Conservation (phyloP, 1,140 invertebrate genomes). For the Helicoverpa armigera region DNA sequence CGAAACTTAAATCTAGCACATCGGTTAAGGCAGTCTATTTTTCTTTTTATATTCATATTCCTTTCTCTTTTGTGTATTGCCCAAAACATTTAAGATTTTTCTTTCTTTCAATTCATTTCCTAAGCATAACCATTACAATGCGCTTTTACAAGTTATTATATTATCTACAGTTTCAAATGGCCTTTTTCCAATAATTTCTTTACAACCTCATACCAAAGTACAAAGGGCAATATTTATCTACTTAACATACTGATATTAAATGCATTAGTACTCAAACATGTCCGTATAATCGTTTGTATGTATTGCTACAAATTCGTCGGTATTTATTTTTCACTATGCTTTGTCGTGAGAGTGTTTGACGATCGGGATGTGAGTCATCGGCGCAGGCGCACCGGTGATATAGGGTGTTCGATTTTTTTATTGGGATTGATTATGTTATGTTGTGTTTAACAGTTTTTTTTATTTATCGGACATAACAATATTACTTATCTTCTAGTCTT, state of each 20-base stretch:
- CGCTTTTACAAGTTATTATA: too few species aligned
- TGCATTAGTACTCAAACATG: constrained; percentile 26
- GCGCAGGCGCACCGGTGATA: constrained; percentile 69
- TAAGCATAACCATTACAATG: too few species aligned
- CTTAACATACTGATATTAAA: constrained; percentile 31
- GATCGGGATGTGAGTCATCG: constrained; percentile 74
- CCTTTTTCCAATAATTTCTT: background rate
- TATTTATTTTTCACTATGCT: constrained; percentile 75
- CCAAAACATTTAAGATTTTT: too few species aligned
- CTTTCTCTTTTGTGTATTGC: too few species aligned
- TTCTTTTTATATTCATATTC: too few species aligned
- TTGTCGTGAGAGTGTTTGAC: constrained; percentile 78
- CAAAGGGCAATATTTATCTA: constrained; percentile 14
- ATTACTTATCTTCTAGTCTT: too few species aligned
- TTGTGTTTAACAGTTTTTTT: background rate
- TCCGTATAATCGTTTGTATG: background rate
- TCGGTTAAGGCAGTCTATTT: too few species aligned
- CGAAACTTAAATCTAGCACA: too few species aligned
- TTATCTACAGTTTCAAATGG: too few species aligned
- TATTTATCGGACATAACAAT: background rate
- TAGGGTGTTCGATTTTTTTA: constrained; percentile 55
- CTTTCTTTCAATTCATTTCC: too few species aligned
- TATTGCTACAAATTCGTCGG: constrained; percentile 49
- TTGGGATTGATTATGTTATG: background rate
- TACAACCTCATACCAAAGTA: constrained; percentile 26